Evolutionary conservation across 2,797 vertebrate genomes (phyloP), one percentile per base, ranked within the genome.

Genomic region (Melanogrammus aeglefinus): DNA sequence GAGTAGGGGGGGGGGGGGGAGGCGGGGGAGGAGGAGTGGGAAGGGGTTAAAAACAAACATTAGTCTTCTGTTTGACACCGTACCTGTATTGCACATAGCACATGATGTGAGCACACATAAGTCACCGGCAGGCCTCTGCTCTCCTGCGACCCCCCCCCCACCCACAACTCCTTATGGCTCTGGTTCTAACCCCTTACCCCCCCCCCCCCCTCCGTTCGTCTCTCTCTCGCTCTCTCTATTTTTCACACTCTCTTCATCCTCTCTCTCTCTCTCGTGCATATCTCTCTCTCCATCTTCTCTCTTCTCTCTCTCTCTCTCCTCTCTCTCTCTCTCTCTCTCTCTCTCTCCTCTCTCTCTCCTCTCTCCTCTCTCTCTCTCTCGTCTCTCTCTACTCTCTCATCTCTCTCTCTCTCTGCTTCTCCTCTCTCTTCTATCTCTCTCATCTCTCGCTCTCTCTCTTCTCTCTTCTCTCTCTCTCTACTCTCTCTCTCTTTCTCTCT

Each of bases 1-100:
- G 27, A 13, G 24, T 9, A 12, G 4, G 69, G 29, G 24, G 12
- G 88, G 87, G n/a, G n/a, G n/a, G n/a, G n/a, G n/a, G n/a, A n/a
- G n/a, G n/a, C n/a, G n/a, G n/a, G n/a, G n/a, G n/a, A 84, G 89
- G 77, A 70, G 78, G 77, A 80, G 75, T 41, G 24, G 24, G 29
- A 13, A 14, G 77, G 66, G 14, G 44, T 63, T 63, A 63, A 63
- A 63, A 63, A 71, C 69, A 84, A 85, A 73, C 83, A 89, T 89
- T 79, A 77, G 86, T 91, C 85, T 88, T 86, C 76, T 71, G 77
- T 77, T 84, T 88, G 89, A 89, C 88, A 89, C 89, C 86, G 87
- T 90, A 91, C 89, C 90, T 91, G 89, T 83, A 81, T 41, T 72
- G 82, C 85, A 83, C 81, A 82, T 31, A 89, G 75, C 84, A 76